Conservation (phyloP, 2,888 invertebrate genomes). For the Escarpia spicata region DNA sequence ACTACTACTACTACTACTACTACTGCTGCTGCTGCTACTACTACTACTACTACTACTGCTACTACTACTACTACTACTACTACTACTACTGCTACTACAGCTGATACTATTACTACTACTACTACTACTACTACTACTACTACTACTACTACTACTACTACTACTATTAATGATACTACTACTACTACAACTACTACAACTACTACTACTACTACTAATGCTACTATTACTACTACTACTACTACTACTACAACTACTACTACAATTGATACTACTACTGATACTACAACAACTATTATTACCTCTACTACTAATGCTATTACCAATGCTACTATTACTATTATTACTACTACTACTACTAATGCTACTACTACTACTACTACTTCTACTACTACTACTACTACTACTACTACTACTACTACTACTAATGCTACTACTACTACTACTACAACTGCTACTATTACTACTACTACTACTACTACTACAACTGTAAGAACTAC, state of each 20-base stretch:
- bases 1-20: background rate
- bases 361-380: background rate
- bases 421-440: background rate
- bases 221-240: background rate
- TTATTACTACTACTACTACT: background rate
- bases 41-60: background rate
- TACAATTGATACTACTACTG: background rate
- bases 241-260: background rate
- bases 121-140: background rate
- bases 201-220: background rate
- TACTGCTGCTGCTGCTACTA: background rate
- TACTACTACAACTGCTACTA: background rate
- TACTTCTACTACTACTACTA: background rate
- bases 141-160: background rate
- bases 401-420: background rate
- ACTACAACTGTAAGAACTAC: background rate
- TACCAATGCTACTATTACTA: too few relatives aligned
- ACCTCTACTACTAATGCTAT: background rate
- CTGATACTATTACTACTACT: background rate
- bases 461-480: background rate
- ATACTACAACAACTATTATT: background rate
- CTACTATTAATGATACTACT: background rate
- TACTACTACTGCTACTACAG: background rate
- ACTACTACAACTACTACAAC: background rate
- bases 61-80: background rate